A percentile compares a stretch with the other conserved stretches of the same genome.
Conservation (phyloP, 2,888 invertebrate genomes). For the Rhodophaea formosa region DNA sequence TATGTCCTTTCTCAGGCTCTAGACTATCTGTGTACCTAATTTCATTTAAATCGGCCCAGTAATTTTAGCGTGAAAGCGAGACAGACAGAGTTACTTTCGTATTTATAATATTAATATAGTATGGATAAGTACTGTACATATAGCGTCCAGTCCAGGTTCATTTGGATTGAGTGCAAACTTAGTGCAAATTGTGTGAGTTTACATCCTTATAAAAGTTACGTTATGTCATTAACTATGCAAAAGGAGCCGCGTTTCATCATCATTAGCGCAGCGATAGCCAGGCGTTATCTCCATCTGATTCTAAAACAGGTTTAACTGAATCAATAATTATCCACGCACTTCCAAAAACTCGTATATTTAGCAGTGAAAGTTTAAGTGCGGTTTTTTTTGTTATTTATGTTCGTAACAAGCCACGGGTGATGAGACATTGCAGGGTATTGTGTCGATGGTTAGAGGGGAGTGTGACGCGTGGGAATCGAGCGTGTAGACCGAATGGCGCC, state of each 20-base stretch:
- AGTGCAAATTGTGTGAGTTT: too few relatives aligned
- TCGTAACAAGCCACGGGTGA: constrained; percentile 50
- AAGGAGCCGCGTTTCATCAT: background rate
- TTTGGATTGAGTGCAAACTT: too few relatives aligned
- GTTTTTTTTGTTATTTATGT: constrained; percentile 65
- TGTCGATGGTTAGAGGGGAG: constrained; percentile 33
- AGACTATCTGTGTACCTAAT: too few relatives aligned
- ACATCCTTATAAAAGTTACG: background rate
- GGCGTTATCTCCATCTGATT: constrained; percentile 13
- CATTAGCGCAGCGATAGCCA: constrained; percentile 21
- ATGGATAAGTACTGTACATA: too few relatives aligned
- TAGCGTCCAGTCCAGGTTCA: too few relatives aligned
- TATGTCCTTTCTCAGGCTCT: too few relatives aligned
- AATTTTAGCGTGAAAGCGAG: too few relatives aligned
- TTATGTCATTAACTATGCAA: background rate
- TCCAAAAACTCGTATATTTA: constrained; percentile 50
- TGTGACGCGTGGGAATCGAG: constrained; percentile 57
- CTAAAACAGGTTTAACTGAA: constrained; percentile 37
- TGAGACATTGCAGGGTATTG: constrained; percentile 24
- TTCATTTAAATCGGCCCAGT: too few relatives aligned
- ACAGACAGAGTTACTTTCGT: too few relatives aligned
- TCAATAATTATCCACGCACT: constrained; percentile 46
- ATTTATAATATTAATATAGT: too few relatives aligned
- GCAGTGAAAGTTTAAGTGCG: constrained; percentile 66
- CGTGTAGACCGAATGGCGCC: constrained; percentile 73